These are phyloP conservation scores for Drosophila colorata DNA, from an alignment of 2,888 invertebrate species.

Conservation along the genomic window DNA sequence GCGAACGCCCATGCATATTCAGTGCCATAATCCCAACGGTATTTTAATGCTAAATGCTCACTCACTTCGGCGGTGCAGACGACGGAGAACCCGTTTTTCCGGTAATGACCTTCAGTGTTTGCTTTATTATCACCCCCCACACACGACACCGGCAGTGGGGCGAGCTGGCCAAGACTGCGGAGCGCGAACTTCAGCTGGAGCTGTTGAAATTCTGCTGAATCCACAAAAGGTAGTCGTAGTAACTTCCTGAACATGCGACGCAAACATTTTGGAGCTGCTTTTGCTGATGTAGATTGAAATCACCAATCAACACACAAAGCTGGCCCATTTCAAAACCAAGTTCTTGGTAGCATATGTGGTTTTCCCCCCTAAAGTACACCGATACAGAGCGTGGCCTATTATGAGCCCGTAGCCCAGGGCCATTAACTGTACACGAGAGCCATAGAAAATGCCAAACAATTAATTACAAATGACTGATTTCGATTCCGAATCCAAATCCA, in stretches of 20 bases:
- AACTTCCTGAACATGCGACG: constrained; percentile 62
- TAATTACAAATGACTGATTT: constrained; percentile 54
- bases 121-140: constrained; percentile 56
- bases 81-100: constrained; percentile 74
- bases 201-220: constrained; percentile 48
- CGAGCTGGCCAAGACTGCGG: constrained; percentile 12
- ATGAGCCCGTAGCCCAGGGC: constrained; percentile 27
- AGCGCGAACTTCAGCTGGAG: constrained; percentile 34
- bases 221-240: constrained; percentile 43
- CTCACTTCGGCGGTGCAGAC: constrained; percentile 57
- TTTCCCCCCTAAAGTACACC: constrained; percentile 1
- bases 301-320: constrained; percentile 8
- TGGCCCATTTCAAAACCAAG: constrained; percentile 23
- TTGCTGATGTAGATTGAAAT: constrained; percentile 16
- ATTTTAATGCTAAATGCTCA: constrained; percentile 79
- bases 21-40: constrained; percentile 77
- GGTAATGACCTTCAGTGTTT: constrained; percentile 80
- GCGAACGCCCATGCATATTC: constrained; percentile 78
- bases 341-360: constrained; percentile 29
- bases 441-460: constrained; percentile 47
- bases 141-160: constrained; percentile 15
- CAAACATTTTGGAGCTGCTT: constrained; percentile 37
- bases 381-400: constrained; percentile 11
- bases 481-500: constrained; percentile 28
- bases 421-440: constrained; percentile 43